A percentile compares a stretch with the other conserved stretches of the same genome.
Conservation (phyloP, 2,113 vertebrate species). For the Oncorhynchus kisutch region DNA sequence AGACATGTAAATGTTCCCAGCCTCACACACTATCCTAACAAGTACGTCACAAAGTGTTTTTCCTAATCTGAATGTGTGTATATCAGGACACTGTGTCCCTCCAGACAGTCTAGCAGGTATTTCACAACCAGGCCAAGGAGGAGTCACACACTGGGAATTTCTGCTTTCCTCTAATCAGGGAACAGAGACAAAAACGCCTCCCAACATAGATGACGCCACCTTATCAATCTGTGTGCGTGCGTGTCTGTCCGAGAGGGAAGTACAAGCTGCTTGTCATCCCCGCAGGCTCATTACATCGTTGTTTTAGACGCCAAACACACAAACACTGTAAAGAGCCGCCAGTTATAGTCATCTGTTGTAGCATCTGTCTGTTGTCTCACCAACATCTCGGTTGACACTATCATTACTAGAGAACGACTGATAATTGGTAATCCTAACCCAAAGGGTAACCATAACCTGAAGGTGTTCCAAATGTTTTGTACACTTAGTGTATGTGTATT, state of each 20-base stretch:
- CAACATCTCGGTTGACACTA: no score
- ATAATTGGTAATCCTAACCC: no score
- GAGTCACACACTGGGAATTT: not conserved
- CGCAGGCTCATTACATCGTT: slow-evolving; percentile 30
- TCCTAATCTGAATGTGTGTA: not conserved
- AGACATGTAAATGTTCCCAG: not conserved
- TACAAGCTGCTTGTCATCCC: slow-evolving; percentile 12
- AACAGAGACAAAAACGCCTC: not conserved
- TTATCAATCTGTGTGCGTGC: not conserved
- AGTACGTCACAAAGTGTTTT: no score
- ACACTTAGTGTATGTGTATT: no score
- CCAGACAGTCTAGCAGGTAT: not conserved
- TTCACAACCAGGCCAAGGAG: not conserved
- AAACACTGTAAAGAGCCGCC: slow-evolving; percentile 28
- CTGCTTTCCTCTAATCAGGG: slow-evolving; percentile 8
- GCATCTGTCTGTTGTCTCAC: slow-evolving; percentile 29
- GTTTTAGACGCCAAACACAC: slow-evolving; percentile 17
- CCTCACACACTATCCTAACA: no score
- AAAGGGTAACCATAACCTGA: no score
- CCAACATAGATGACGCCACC: slow-evolving; percentile 20
- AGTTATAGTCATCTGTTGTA: slow-evolving; percentile 36
- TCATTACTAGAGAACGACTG: no score
- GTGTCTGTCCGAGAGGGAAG: slow-evolving; percentile 22
- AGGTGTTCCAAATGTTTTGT: no score
- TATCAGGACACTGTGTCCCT: not conserved